Conservation (phyloP, 2,888 invertebrate species). For the Cantharis rufa region DNA sequence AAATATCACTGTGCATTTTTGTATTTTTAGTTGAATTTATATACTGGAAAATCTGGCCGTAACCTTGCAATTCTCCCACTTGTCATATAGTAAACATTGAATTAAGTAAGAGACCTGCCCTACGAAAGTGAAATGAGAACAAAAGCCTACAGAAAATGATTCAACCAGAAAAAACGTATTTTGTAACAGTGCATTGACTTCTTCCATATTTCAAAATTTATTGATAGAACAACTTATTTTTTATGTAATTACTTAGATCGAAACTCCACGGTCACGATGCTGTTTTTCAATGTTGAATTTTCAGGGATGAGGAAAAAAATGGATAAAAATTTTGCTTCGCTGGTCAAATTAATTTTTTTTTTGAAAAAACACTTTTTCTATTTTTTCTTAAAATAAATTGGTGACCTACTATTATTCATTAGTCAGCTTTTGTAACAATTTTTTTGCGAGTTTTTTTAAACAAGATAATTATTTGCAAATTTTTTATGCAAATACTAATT, state of each 20-base stretch:
- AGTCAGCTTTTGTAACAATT: not conserved
- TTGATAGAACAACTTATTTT: not conserved
- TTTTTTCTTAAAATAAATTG: not conserved
- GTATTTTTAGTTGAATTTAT: constrained; percentile 8
- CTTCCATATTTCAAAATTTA: not conserved
- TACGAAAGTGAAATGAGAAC: not conserved
- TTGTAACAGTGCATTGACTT: not conserved
- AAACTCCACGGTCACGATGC: not conserved
- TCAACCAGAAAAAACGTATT: not conserved
- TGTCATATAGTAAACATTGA: constrained; percentile 1
- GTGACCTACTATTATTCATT: not conserved
- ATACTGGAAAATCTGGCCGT: constrained; percentile 18
- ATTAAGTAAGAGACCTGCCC: not conserved
- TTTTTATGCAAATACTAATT: not conserved
- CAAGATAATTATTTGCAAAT: not conserved
- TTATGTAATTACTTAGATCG: not conserved
- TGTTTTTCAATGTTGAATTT: not conserved
- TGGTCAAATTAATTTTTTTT: not conserved
- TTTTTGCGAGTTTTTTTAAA: not conserved
- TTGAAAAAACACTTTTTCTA: not conserved
- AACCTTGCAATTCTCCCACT: constrained; percentile 27
- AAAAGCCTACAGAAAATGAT: not conserved
- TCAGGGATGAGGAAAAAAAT: too few relatives aligned
- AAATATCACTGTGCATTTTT: constrained; percentile 3
- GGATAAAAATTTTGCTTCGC: too few relatives aligned